Evolutionary conservation across 2,113 vertebrate genomes (phyloP), one percentile per base, ranked within the genome.

Genomic region (Dermatemys mawii): DNA sequence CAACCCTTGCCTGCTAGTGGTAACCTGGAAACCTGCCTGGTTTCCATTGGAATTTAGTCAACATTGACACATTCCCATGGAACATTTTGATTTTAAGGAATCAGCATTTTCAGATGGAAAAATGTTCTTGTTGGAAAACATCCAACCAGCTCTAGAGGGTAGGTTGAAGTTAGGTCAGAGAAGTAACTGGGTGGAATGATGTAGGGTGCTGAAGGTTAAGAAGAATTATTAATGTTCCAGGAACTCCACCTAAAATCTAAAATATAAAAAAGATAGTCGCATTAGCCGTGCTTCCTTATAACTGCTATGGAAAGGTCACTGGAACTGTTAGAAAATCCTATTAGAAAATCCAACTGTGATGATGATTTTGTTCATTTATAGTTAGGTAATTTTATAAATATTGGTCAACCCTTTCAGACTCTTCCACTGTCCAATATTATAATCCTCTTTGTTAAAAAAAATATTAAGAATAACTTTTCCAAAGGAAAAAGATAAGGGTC

Each of bases 291-390:
- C 10, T 70, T n/a, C 35, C 35, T 70, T 70, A 38, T 22, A 70
- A 22, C 63, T 70, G 9, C 63, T 38, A 50, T 11, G 83, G 85
- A 95, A 95, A 96, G 91, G 76, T 94, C 93, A 94, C 1, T 17
- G 93, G 93, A 96, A 96, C 88, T 90, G n/a, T 78, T 91, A 95
- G 93, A 88, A 95, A 96, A 94, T n/a, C 44, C 3, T 73, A 94
- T 90, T 76, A 93, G 95, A 78, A 90, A 90, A 88, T 81, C 78
- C 83, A 84, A 89, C 70, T 92, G 86, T 90, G 86, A 38, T 70
- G 82, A 95, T 70, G 8, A 38, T 70, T 38, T 38, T 70, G 86
- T 95, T 91, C 76, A 44, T 76, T 49, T 76, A 54, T 81, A 90
- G 92, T 70, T 70, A 70, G n/a, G 4, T 94, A 92, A 96, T 89